Conservation (phyloP, 1,140 invertebrate species). For the Drosophila orena region DNA sequence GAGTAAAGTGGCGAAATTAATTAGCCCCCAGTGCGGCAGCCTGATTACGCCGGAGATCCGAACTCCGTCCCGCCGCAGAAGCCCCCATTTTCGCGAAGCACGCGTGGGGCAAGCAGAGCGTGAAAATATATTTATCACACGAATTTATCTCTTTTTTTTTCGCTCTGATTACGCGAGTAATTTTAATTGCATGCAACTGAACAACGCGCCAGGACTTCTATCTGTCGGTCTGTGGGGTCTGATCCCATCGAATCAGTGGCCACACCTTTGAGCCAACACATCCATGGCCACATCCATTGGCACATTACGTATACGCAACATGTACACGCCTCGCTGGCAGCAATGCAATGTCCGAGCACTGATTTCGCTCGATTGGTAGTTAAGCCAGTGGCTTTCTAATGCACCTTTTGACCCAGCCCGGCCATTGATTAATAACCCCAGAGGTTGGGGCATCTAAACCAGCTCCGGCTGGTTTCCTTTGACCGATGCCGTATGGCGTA, state of each 20-base stretch:
- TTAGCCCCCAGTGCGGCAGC: constrained; percentile 81
- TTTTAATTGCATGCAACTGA: constrained; percentile 83
- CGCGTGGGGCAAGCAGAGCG: constrained; percentile 54
- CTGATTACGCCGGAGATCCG: constrained; percentile 69
- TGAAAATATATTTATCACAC: constrained; percentile 75
- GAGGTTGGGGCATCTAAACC: constrained; percentile 10
- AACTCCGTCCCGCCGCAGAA: constrained; percentile 27
- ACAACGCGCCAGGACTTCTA: constrained; percentile 51
- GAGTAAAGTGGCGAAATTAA: constrained; percentile 83
- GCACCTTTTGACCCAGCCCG: constrained; percentile 51
- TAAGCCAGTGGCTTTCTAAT: constrained; percentile 26
- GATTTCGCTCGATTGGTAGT: constrained; percentile 35
- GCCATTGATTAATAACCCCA: constrained; percentile 69
- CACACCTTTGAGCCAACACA: constrained; percentile 43
- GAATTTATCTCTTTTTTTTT: constrained; percentile 79
- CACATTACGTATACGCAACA: constrained; percentile 33
- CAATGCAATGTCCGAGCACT: constrained; percentile 11
- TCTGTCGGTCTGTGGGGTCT: neutral
- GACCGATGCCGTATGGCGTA: constrained; percentile 44
- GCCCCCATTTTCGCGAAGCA: constrained; percentile 4
- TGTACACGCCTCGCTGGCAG: constrained; percentile 22
- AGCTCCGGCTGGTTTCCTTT: constrained; percentile 12
- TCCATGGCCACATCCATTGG: constrained; percentile 1
- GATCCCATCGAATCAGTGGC: constrained; percentile 4
- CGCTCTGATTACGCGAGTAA: constrained; percentile 82